Base-by-base conservation (phyloP, 2,888 invertebrate species). In the Eupithecia vulgata region DNA sequence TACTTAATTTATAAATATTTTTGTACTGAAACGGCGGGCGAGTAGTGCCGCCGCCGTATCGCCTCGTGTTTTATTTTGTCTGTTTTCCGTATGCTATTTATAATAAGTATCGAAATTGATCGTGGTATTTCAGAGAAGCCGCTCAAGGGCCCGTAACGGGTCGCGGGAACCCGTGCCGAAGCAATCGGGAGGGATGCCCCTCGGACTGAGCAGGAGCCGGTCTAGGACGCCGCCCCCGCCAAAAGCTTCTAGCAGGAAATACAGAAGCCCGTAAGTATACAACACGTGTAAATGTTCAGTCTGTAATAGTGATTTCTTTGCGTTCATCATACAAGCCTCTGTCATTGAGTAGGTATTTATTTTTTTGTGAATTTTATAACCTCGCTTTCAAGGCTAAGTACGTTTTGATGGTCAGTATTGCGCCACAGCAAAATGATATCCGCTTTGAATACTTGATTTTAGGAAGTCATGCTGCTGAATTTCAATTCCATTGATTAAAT, bases 191-290 rank as follows among this genome's bases (percentile, higher is more conserved):
- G 88, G 83, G 65, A 93, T 94, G 93, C 90, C 94, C 65, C 88
- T 94, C 66, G 94, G 92, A 35, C 92, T 93, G 79, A 94, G 92
- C 84, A 86, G 94, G 82, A 94, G 94, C 93, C 94, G 94, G 91
- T 94, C 94, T 59, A 85, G 94, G 81, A 94, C 94, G 85, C 94
- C 94, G 85, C 94, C 94, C 84, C 93, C 94, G 89, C 94, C 94
- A 84, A 93, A 94, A 90, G 82, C 91, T 42, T 82, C 92, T 8
- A 89, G 85, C 84, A 90, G 94, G 81, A 95, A 94, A 87, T 95
- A 94, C 81, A 90, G 93, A 79, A 93, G 92, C 90, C 94, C 94
- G 95, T 94, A 84, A 91, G 94, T 77, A 57, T 25, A 13, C 21
- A 57, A 48, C 30, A 64, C 5, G 25, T 37, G n/a, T 13, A 15